A percentile compares a stretch with the other conserved stretches of the same genome.
phyloP scores from a whole-genome alignment of 2,113 vertebrate species.

The Thunnus thynnus region DNA sequence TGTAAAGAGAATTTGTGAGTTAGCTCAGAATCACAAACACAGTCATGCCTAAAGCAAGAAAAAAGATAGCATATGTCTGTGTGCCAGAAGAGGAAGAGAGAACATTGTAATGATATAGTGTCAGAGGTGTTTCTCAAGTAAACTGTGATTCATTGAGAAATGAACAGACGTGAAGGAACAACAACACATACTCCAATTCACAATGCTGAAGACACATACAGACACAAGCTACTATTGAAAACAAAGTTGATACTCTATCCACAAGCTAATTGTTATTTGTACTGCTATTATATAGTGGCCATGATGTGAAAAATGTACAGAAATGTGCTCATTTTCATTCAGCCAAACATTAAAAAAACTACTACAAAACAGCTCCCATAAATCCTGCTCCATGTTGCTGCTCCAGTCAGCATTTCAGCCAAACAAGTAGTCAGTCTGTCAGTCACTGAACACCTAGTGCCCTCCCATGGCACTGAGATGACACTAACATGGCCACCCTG shows the following conservation, averaged over 20 bases:
- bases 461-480: conserved; percentile 57
- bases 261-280: not conserved
- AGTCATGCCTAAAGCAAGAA: not conserved
- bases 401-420: conserved; percentile 20
- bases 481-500: conserved; percentile 55
- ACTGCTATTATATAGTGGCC: not conserved
- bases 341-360: conserved; percentile 2
- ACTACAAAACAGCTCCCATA: conserved; percentile 1
- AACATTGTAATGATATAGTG: not conserved
- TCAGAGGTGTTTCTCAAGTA: conserved; percentile 20
- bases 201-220: not conserved
- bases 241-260: not conserved
- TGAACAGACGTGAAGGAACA: conserved; percentile 1
- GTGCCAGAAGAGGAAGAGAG: conserved; percentile 43
- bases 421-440: conserved; percentile 34
- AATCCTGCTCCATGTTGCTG: not conserved
- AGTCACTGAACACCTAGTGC: conserved; percentile 61
- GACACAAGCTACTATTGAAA: not conserved
- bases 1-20: not conserved
- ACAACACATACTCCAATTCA: conserved; percentile 3
- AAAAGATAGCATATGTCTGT: conserved; percentile 34
- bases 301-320: not conserved
- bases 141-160: conserved; percentile 28
- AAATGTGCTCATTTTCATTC: not conserved
- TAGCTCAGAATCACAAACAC: conserved; percentile 53